A percentile compares a stretch with the other conserved stretches of the same genome.
These are phyloP conservation scores for Blastobasis lacticolella DNA, from an alignment of 2,888 invertebrate species.

Conservation along the genomic window DNA sequence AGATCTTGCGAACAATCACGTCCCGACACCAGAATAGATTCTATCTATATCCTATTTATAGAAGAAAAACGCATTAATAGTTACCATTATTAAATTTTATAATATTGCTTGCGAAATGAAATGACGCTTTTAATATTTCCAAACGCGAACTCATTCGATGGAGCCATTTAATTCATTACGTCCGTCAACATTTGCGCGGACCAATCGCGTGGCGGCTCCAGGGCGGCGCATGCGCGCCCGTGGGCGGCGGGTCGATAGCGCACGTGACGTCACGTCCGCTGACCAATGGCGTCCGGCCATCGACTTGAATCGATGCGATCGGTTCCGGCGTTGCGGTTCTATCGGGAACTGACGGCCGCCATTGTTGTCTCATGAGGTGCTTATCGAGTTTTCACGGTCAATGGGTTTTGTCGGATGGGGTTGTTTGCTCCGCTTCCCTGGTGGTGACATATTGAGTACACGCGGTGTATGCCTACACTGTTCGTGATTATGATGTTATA, in stretches of 20 bases:
- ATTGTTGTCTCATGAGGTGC: slow-evolving; percentile 19
- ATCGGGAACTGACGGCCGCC: slow-evolving; percentile 10
- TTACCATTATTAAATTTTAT: too few relatives aligned
- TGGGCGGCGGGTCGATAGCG: slow-evolving; percentile 62
- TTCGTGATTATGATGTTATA: too few relatives aligned
- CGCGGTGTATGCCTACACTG: too few relatives aligned
- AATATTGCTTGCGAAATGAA: too few relatives aligned
- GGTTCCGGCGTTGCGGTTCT: slow-evolving; percentile 23
- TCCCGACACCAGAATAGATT: too few relatives aligned
- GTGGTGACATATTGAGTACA: too few relatives aligned
- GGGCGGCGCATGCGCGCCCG: slow-evolving; percentile 57
- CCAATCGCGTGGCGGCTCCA: slow-evolving; percentile 43
- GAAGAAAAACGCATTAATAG: too few relatives aligned
- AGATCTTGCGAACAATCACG: too few relatives aligned
- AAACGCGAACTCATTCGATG: slow-evolving; percentile 16
- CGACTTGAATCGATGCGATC: slow-evolving; percentile 62
- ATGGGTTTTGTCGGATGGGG: background rate
- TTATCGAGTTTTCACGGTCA: slow-evolving; percentile 35
- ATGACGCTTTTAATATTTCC: too few relatives aligned
- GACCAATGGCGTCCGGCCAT: slow-evolving; percentile 61
- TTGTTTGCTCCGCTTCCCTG: background rate
- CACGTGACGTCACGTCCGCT: slow-evolving; percentile 54
- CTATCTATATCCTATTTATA: too few relatives aligned
- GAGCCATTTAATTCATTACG: slow-evolving; percentile 25
- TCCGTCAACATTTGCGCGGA: slow-evolving; percentile 25